Evolutionary conservation across 2,888 invertebrate species (phyloP).

Genomic region (Stenichneumon culpator): DNA sequence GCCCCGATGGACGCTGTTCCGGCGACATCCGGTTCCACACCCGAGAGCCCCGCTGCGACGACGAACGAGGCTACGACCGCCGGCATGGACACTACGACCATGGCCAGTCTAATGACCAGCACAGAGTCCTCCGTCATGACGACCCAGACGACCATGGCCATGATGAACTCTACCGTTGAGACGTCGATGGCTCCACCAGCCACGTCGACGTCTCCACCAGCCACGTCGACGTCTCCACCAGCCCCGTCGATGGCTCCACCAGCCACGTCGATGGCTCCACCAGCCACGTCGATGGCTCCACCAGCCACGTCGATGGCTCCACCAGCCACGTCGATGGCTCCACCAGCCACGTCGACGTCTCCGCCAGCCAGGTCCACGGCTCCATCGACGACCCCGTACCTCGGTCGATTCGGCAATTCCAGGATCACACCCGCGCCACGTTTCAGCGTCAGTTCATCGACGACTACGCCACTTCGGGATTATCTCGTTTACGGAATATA

Average conservation of each 20-base stretch:
- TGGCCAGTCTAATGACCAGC: not conserved
- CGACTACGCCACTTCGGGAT: conserved; percentile 87
- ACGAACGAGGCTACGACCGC: conserved; percentile 4
- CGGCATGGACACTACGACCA: conserved; percentile 9
- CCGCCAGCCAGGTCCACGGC: conserved; percentile 64
- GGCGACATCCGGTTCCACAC: conserved; percentile 12
- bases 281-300: no score
- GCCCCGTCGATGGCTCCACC: not conserved
- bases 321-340: conserved; percentile 83
- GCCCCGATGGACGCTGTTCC: conserved; percentile 51
- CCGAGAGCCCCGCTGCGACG: conserved; percentile 11
- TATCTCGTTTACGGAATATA: conserved; percentile 92
- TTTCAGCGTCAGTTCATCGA: conserved; percentile 80
- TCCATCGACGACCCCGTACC: conserved; percentile 71
- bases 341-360: conserved; percentile 82
- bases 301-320: not conserved
- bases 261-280: conserved; percentile 58
- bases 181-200: no score
- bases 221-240: not conserved
- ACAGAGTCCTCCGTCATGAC: not conserved
- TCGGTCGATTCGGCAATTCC: conserved; percentile 79
- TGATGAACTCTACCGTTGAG: no score
- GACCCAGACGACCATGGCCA: not conserved
- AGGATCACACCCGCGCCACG: conserved; percentile 80
- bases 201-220: not conserved